A percentile compares a stretch with the other conserved stretches of the same genome.
Evolutionary conservation across 2,888 invertebrate genomes (phyloP).

Genomic region (Syrphus vitripennis): DNA sequence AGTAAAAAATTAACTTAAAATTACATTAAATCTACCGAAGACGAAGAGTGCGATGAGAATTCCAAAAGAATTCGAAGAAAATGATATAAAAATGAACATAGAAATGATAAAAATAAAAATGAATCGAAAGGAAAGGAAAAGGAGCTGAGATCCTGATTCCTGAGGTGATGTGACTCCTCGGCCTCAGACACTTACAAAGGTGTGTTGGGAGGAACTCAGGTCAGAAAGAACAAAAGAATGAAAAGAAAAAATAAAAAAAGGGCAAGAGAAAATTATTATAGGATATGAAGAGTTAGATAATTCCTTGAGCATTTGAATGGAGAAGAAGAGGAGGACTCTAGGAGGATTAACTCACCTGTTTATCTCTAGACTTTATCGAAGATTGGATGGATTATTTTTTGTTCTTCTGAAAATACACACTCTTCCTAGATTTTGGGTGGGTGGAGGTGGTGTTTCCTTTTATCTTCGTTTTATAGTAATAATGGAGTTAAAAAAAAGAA

Average conservation of each 20-base stretch:
- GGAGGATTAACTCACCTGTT: constrained; percentile 64
- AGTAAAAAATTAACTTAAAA: constrained; percentile 14
- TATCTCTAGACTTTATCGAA: not conserved
- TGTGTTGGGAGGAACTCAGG: constrained; percentile 38
- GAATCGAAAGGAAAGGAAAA: not conserved
- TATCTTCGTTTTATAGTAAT: not conserved
- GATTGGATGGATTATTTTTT: constrained; percentile 13
- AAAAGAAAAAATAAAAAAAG: constrained; percentile 28
- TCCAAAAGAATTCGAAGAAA: constrained; percentile 32
- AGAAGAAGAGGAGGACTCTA: not conserved
- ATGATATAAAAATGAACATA: constrained; percentile 35
- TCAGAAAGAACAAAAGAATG: constrained; percentile 20
- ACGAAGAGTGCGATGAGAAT: constrained; percentile 68
- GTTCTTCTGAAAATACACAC: not conserved
- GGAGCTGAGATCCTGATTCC: not conserved
- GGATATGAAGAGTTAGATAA: constrained; percentile 63
- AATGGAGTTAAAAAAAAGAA: not conserved
- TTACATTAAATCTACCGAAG: constrained; percentile 45
- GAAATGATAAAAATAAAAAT: not conserved
- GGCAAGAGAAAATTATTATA: constrained; percentile 46
- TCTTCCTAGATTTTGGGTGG: constrained; percentile 6
- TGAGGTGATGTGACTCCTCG: not conserved
- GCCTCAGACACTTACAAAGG: not conserved
- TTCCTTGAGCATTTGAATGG: constrained; percentile 36
- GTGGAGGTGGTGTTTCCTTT: not conserved